Evolutionary conservation across 92 coral and sea anemone species (phyloP), one percentile per base, ranked within the genome.

Genomic region (Plumapathes pennacea): DNA sequence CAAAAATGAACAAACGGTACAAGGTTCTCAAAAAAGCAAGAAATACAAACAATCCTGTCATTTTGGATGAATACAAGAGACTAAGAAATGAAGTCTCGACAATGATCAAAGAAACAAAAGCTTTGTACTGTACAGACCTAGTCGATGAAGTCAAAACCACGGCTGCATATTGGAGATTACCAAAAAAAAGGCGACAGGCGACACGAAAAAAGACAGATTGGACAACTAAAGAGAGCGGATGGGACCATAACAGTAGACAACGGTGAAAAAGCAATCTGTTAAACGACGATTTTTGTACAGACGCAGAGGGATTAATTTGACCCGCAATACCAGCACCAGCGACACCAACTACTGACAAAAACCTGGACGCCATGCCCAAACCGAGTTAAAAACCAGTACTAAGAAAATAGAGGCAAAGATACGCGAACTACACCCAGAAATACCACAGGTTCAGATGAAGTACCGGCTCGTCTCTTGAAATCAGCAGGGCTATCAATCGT

Each of bases 361-460:
- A n/a, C n/a, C n/a, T n/a, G n/a, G n/a, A n/a, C n/a, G n/a, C n/a
- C n/a, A n/a, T n/a, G n/a, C n/a, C n/a, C n/a, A n/a, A n/a, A n/a
- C n/a, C n/a, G n/a, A n/a, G n/a, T n/a, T n/a, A n/a, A n/a, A n/a
- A n/a, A n/a, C n/a, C n/a, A n/a, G n/a, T n/a, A n/a, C n/a, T n/a
- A n/a, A n/a, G n/a, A n/a, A n/a, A n/a, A n/a, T n/a, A 12, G 49
- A 46, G 21, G 38, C 45, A 38, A 64, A 68, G 63, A 51, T 68
- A 40, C 9, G 28, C 17, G 33, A 27, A 36, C 19, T 78, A 54
- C 46, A 19, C 40, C 40, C 12, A 37, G 45, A 18, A 74, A 74
- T 54, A 74, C 74, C 12, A 54, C 81, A 26, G 74, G 68, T 11
- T 74, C 74, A 19, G 82, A 74, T 24, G 70, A 44, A 22, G 28